Evolutionary conservation across 2,113 vertebrate genomes (phyloP), one percentile per base, ranked within the genome.

Genomic region (Dissostichus mawsoni): DNA sequence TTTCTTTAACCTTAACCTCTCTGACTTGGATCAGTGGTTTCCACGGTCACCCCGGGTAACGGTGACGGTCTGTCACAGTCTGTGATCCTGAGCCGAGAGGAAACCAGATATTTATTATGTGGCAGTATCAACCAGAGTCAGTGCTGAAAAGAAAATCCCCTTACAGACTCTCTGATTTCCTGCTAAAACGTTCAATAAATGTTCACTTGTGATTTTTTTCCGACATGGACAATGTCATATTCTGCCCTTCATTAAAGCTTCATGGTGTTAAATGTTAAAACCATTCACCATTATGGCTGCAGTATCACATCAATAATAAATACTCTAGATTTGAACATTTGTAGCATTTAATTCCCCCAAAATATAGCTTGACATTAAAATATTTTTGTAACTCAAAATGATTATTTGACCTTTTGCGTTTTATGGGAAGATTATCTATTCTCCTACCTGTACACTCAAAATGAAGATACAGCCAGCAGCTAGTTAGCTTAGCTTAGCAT

Each of bases 1-100:
- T 90, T 90, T 89, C 84, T 88, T 85, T 81, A 78, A 90, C 87
- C 81, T 80, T 79, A 78, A 87, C 78, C 80, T 78, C 70, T 58
- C 45, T 48, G 71, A 75, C 82, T 53, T 25, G 87, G 83, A 87
- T 91, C 67, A 51, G 69, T 25, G 69, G 44, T 48, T 75, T 51
- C 74, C 82, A 53, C 56, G 11, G 66, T 80, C 69, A 36, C 18
- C 74, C 45, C 45, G 1, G 56, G 71, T 41, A 33, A n/a, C 58
- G 51, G 68, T 64, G 67, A 25, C 62, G 11, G 47, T 69, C 69
- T 25, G 73, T 87, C 86, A 80, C 71, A 53, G 56, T 61, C 20
- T 68, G 50, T 74, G 50, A 76, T 81, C 64, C 33, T 44, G 56
- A 69, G 71, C 78, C 48, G 68, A 50, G 25, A 57, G 76, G 69